Evolutionary conservation across 2,113 vertebrate genomes (phyloP), one percentile per base, ranked within the genome.

Genomic region (Larimichthys polyactis): DNA sequence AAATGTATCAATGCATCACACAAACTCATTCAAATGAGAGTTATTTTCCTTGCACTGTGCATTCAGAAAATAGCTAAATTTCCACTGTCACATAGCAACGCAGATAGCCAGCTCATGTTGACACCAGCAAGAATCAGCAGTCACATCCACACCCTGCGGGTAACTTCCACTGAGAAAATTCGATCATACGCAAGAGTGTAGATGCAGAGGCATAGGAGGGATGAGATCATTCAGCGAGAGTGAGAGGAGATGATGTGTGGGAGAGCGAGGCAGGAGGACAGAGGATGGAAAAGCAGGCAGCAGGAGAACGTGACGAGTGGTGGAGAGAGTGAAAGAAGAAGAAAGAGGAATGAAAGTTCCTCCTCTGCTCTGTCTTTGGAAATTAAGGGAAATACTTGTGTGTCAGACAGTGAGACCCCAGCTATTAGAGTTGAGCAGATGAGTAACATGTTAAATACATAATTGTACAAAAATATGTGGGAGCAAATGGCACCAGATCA

Each of bases 121-220:
- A 87, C 65, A 85, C 79, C 83, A 64, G 76, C 64, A 36, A 75
- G 83, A 78, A 79, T 86, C 73, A 17, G 70, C 1, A 73, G 87
- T 89, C 82, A 81, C 76, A 72, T 81, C 73, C 75, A 54, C 73
- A 70, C 85, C 89, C 78, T 22, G 78, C 63, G 74, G 86, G 81
- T 22, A 85, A 82, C 79, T 83, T 89, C 82, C 78, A 81, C 80
- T 12, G 67, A 81, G 84, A 83, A 81, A 9, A 80, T 68, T 66
- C 20, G 55, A 84, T 89, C 84, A 77, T 65, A 79, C 14, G 10
- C 15, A 32, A 71, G 64, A 49, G 74, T 29, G 52, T 67, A 59
- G 87, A 75, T 75, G 84, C 71, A 82, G 77, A 85, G 65, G 71
- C 62, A 73, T 19, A 32, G 64, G 71, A 81, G 81, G 78, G 65